phyloP scores from a whole-genome alignment of 2,888 invertebrate species.

The Octonoba sinensis region DNA sequence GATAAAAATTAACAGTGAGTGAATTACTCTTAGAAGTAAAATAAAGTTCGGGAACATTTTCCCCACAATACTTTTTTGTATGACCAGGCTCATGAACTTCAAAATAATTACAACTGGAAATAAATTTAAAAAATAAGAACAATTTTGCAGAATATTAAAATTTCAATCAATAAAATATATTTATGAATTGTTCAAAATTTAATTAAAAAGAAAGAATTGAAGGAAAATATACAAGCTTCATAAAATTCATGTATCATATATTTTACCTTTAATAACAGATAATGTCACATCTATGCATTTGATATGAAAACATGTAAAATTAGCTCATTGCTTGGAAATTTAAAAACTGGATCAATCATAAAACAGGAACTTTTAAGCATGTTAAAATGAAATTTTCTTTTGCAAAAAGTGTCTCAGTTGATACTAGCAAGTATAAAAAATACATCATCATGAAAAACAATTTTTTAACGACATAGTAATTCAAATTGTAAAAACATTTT shows the following conservation, averaged over 20 bases:
- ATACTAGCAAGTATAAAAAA: no score
- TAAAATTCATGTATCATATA: neutral
- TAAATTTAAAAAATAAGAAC: neutral
- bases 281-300: no score
- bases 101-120: constrained; percentile 54
- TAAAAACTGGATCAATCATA: no score
- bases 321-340: no score
- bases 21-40: constrained; percentile 37
- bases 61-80: constrained; percentile 32
- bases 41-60: constrained; percentile 4
- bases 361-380: no score
- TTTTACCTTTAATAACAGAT: neutral
- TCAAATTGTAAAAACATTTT: no score
- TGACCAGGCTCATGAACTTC: constrained; percentile 40
- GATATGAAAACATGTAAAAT: no score
- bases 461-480: no score
- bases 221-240: neutral
- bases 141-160: neutral
- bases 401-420: no score
- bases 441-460: no score
- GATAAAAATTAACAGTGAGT: constrained; percentile 34
- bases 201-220: neutral
- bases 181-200: no score
- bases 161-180: neutral
- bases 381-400: no score